Conservation (phyloP, 1,140 invertebrate species). For the Sycobia sp. region DNA sequence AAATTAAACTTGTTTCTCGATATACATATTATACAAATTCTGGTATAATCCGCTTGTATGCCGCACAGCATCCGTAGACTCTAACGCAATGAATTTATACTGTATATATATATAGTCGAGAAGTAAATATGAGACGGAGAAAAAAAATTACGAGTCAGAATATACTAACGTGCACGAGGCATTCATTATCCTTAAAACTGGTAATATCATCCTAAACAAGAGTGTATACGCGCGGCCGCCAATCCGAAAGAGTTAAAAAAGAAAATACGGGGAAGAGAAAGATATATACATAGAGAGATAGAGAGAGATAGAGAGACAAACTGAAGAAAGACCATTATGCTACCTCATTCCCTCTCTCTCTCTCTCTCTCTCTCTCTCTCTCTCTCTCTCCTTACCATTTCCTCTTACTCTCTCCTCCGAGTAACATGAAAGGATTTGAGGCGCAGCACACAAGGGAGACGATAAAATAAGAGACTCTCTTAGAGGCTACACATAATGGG, state of each 20-base stretch:
- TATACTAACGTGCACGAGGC: constrained; percentile 3
- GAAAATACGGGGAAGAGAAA: neutral
- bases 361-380: neutral
- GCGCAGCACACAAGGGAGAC: neutral
- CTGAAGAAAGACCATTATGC: constrained; percentile 13
- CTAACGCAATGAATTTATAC: too few relatives aligned
- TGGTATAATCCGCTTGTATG: too few relatives aligned
- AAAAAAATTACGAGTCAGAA: constrained; percentile 6
- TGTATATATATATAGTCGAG: too few relatives aligned
- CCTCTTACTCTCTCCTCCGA: neutral
- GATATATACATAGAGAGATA: too few relatives aligned
- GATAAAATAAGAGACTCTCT: constrained; percentile 17
- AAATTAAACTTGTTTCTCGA: too few relatives aligned
- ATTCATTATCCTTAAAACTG: constrained; percentile 20
- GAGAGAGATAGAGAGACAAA: neutral
- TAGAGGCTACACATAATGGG: constrained; percentile 4
- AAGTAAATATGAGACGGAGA: too few relatives aligned
- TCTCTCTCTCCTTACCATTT: neutral
- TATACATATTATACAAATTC: too few relatives aligned
- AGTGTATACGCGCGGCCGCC: neutral
- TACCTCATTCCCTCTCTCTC: too few relatives aligned
- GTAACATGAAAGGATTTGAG: constrained; percentile 18
- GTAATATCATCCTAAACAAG: constrained; percentile 19
- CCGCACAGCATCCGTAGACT: too few relatives aligned
- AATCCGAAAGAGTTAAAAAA: neutral